Conservation (phyloP, 2,797 vertebrate species). For the Gymnocypris eckloni region DNA sequence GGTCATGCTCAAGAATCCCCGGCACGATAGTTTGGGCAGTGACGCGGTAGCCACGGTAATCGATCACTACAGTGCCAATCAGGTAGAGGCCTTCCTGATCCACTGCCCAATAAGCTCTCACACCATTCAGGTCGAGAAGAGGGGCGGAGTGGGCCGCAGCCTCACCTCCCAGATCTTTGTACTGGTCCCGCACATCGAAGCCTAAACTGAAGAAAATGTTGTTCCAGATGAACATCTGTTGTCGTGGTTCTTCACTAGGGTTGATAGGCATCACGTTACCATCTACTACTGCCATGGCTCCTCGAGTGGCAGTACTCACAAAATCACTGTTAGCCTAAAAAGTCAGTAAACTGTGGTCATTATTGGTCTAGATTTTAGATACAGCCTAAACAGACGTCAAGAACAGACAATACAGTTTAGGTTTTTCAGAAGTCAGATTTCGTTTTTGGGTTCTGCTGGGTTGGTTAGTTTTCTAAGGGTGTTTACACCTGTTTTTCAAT, state of each 20-base stretch:
- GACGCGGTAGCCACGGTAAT: conserved; percentile 92
- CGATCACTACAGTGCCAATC: conserved; percentile 90
- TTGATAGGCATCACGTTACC: conserved; percentile 95
- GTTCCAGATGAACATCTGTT: conserved; percentile 99
- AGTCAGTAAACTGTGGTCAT: neutral
- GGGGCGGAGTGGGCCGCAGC: conserved; percentile 89
- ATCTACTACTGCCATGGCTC: conserved; percentile 90
- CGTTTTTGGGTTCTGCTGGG: neutral
- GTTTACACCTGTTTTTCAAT: neutral
- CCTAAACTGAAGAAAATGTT: conserved; percentile 96
- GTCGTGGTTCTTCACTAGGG: conserved; percentile 89
- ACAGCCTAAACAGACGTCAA: neutral
- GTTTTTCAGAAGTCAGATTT: neutral
- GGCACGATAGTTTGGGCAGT: conserved; percentile 93
- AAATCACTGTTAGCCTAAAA: conserved; percentile 93
- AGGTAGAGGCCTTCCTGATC: conserved; percentile 90
- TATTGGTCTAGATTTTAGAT: neutral
- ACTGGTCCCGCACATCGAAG: conserved; percentile 91
- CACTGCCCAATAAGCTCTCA: conserved; percentile 86
- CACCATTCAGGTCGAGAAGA: conserved; percentile 90
- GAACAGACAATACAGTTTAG: neutral
- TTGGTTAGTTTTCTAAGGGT: neutral
- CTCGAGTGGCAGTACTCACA: conserved; percentile 87
- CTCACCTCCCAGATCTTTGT: conserved; percentile 89
- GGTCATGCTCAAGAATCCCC: conserved; percentile 91